These are phyloP conservation scores for Torymus tubicola DNA, from an alignment of 2,888 invertebrate species.

Conservation along the genomic window DNA sequence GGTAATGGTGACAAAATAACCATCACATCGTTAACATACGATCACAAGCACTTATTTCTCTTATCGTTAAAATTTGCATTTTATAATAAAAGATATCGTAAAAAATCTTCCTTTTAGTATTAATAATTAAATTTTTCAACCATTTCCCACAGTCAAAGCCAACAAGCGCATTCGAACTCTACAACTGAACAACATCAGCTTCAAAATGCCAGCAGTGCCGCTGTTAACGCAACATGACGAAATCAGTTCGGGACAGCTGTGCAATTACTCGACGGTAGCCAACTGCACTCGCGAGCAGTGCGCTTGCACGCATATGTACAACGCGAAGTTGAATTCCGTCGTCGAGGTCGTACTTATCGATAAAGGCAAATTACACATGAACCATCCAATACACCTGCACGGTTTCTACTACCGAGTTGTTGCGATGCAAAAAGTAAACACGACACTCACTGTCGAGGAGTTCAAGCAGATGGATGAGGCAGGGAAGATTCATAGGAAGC, in stretches of 20 bases:
- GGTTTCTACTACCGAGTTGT: conserved; percentile 90
- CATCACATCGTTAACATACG: no score
- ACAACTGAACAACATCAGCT: conserved; percentile 91
- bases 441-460: not conserved
- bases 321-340: no score
- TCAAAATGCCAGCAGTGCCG: conserved; percentile 86
- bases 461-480: not conserved
- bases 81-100: not conserved
- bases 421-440: conserved; percentile 83
- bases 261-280: conserved; percentile 84
- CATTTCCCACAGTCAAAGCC: no score
- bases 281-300: conserved; percentile 86
- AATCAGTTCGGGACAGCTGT: conserved; percentile 82
- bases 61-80: no score
- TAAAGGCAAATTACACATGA: not conserved
- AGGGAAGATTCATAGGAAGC: not conserved
- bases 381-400: conserved; percentile 91
- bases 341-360: no score
- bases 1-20: no score
- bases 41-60: no score
- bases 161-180: conserved; percentile 75
- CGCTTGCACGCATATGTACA: conserved; percentile 83
- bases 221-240: conserved; percentile 82
- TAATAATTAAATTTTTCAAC: conserved; percentile 68
- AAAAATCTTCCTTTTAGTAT: not conserved